Percentiles rank a stretch among this genome's conserved stretches.
Conservation (phyloP, 2,113 vertebrate genomes). For the Aix galericulata region DNA sequence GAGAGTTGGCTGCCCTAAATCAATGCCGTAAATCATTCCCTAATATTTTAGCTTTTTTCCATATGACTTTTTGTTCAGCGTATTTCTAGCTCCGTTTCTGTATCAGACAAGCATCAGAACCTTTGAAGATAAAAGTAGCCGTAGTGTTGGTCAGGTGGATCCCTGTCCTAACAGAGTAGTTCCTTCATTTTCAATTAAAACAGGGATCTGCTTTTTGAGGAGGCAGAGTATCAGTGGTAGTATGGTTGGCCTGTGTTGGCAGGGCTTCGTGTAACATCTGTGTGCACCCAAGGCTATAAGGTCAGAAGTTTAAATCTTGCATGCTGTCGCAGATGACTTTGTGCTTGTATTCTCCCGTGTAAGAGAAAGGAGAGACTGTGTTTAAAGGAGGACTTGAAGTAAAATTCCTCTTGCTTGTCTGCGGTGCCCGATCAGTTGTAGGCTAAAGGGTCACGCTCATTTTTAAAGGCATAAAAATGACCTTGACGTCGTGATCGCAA, state of each 20-base stretch:
- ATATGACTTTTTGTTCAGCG: neutral
- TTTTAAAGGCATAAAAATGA: conserved; percentile 33
- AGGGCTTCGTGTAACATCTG: neutral
- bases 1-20: neutral
- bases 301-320: neutral
- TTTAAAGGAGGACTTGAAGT: neutral
- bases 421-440: neutral
- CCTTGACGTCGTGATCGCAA: neutral
- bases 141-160: neutral
- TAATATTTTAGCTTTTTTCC: neutral
- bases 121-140: neutral
- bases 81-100: neutral
- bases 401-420: neutral
- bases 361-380: neutral
- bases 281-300: rapidly evolving
- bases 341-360: neutral
- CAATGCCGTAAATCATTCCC: neutral
- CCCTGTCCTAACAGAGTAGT: neutral
- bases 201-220: neutral
- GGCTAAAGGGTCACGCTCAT: neutral
- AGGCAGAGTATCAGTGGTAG: neutral
- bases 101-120: neutral
- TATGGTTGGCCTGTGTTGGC: rapidly evolving
- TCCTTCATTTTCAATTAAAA: neutral
- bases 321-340: rapidly evolving